phyloP scores from a whole-genome alignment of 2,797 vertebrate species.

The Nannoperca australis region DNA sequence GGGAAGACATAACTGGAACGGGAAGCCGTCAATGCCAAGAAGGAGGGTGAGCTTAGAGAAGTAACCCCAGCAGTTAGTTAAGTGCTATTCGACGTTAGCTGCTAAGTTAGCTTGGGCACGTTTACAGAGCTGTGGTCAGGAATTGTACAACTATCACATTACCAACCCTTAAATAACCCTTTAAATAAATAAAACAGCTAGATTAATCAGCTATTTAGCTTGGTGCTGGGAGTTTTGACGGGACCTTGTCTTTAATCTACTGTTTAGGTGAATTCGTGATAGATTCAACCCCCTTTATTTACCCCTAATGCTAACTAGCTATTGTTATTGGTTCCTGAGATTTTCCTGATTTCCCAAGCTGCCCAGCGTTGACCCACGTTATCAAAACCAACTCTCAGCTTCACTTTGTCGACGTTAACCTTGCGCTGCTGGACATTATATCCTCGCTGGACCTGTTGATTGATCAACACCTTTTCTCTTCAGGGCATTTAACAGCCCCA shows the following conservation, averaged over 20 bases:
- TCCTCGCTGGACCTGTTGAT: slow-evolving; percentile 50
- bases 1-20: slow-evolving; percentile 28
- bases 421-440: not conserved
- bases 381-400: not conserved
- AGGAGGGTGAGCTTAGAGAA: slow-evolving; percentile 68
- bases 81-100: slow-evolving; percentile 37
- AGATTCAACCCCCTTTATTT: slow-evolving; percentile 2
- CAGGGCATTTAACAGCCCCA: not conserved
- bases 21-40: slow-evolving; percentile 67
- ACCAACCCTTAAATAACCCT: not conserved
- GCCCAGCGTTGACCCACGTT: not conserved
- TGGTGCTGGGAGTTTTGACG: fast-evolving
- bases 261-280: not conserved
- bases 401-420: not conserved
- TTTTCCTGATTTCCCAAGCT: slow-evolving; percentile 27
- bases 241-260: not conserved
- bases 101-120: slow-evolving; percentile 60
- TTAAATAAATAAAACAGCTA: fast-evolving
- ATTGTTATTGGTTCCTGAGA: slow-evolving; percentile 18
- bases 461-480: not conserved
- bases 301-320: slow-evolving; percentile 43
- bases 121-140: slow-evolving; percentile 19
- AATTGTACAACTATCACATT: not conserved
- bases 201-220: fast-evolving
- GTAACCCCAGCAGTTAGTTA: slow-evolving; percentile 14